Conservation (phyloP, 1,140 invertebrate genomes). For the Atta texana region DNA sequence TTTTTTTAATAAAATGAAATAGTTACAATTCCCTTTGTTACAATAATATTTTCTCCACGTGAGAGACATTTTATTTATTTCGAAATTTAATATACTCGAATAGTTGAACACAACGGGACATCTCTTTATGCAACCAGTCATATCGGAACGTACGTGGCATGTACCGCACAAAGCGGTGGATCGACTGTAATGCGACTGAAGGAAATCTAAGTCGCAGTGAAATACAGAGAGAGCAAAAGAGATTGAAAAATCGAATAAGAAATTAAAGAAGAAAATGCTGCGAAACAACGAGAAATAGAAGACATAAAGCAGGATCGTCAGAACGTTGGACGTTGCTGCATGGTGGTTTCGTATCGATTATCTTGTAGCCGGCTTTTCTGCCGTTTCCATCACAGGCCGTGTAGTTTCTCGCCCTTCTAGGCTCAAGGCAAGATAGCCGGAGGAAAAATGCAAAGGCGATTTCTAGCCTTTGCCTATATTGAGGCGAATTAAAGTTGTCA, state of each 20-base stretch:
- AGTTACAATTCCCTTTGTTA: too few species aligned
- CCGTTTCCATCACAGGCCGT: constrained; percentile 25
- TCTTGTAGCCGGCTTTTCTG: constrained; percentile 45
- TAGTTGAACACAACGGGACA: background rate
- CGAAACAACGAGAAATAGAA: background rate
- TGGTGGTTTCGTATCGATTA: constrained; percentile 66
- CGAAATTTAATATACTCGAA: background rate
- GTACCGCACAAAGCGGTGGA: background rate
- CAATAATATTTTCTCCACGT: too few species aligned
- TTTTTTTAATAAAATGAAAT: too few species aligned
- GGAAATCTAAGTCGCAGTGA: constrained; percentile 5
- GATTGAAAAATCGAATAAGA: constrained; percentile 8
- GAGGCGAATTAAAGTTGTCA: background rate
- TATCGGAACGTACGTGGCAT: background rate
- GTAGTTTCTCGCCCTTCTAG: background rate
- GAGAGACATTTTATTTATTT: too few species aligned
- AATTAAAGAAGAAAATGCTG: background rate
- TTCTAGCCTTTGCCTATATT: background rate
- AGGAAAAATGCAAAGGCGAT: constrained; percentile 27
- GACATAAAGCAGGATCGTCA: constrained; percentile 20
- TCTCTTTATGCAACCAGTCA: constrained; percentile 10
- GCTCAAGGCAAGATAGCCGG: background rate
- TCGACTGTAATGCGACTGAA: background rate
- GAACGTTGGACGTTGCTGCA: constrained; percentile 48
- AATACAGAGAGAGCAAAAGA: background rate